Evolutionary conservation across 2,113 vertebrate genomes (phyloP).

Genomic region (Mastomys coucha): DNA sequence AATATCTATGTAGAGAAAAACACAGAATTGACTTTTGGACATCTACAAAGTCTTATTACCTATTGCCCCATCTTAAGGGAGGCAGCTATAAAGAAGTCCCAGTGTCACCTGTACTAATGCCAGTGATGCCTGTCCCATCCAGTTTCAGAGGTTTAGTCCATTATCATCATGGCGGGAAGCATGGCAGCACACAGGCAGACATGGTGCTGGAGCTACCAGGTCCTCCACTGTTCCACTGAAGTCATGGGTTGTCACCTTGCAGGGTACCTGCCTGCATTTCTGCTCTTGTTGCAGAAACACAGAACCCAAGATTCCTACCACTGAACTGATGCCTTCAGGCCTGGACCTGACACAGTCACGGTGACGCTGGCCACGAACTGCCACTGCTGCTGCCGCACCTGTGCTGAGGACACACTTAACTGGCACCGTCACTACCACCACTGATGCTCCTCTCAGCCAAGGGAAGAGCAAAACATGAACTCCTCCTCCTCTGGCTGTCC

Average conservation of each 20-base stretch:
- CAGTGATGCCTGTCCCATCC: not conserved
- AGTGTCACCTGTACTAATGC: not conserved
- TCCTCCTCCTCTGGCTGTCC: not conserved
- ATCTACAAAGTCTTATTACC: not conserved
- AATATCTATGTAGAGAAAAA: not conserved
- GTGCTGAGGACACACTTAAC: not conserved
- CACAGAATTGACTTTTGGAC: not conserved
- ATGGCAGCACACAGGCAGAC: too few relatives aligned
- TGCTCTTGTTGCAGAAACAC: not conserved
- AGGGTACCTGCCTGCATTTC: not conserved
- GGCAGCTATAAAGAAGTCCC: too few relatives aligned
- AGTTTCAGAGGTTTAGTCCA: too few relatives aligned
- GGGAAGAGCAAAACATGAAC: not conserved
- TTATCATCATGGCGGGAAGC: too few relatives aligned
- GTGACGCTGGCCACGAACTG: not conserved
- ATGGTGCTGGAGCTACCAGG: not conserved
- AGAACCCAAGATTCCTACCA: not conserved
- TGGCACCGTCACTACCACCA: not conserved
- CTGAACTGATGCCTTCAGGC: not conserved
- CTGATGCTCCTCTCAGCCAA: not conserved
- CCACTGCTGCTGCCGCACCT: too few relatives aligned
- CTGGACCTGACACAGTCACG: not conserved
- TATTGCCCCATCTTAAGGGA: too few relatives aligned
- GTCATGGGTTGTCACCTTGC: not conserved
- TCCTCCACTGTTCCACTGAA: not conserved